A percentile compares a stretch with the other conserved stretches of the same genome.
Conservation (phyloP, 1,140 invertebrate species). For the Drosophila lini region DNA sequence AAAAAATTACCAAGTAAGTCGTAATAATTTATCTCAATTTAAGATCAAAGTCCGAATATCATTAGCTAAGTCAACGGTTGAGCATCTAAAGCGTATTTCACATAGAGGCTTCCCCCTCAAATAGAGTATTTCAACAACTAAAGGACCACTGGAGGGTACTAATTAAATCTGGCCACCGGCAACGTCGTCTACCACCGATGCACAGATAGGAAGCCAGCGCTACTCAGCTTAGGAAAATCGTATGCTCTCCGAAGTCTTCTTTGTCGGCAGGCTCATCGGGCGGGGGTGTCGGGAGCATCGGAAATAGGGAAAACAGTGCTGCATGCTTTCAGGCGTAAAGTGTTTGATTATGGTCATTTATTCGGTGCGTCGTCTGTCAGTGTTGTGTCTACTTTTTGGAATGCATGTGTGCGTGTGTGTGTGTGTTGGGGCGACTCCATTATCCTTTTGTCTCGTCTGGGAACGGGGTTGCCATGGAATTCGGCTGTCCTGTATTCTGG, state of each 20-base stretch:
- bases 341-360: slow-evolving; percentile 82
- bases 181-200: slow-evolving; percentile 55
- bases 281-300: slow-evolving; percentile 3
- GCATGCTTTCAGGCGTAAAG: slow-evolving; percentile 77
- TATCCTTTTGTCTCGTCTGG: slow-evolving; percentile 52
- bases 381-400: slow-evolving; percentile 48
- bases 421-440: slow-evolving; percentile 34
- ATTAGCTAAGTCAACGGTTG: not conserved
- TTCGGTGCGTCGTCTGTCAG: slow-evolving; percentile 52
- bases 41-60: not conserved
- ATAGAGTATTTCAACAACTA: slow-evolving; percentile 12
- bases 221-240: slow-evolving; percentile 37
- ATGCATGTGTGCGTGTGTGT: not conserved
- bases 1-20: too few relatives aligned
- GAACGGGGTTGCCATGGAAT: slow-evolving; percentile 65
- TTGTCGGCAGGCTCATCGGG: slow-evolving; percentile 19
- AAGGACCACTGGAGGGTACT: slow-evolving; percentile 46
- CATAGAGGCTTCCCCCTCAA: not conserved
- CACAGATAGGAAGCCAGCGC: slow-evolving; percentile 44
- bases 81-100: not conserved
- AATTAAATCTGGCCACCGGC: slow-evolving; percentile 75
- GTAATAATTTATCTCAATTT: not conserved
- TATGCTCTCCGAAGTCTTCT: slow-evolving; percentile 37
- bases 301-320: slow-evolving; percentile 17
- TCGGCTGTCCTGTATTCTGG: slow-evolving; percentile 49